Base-by-base conservation (phyloP, 2,113 vertebrate genomes). In the Sclerurus mexicanus region DNA sequence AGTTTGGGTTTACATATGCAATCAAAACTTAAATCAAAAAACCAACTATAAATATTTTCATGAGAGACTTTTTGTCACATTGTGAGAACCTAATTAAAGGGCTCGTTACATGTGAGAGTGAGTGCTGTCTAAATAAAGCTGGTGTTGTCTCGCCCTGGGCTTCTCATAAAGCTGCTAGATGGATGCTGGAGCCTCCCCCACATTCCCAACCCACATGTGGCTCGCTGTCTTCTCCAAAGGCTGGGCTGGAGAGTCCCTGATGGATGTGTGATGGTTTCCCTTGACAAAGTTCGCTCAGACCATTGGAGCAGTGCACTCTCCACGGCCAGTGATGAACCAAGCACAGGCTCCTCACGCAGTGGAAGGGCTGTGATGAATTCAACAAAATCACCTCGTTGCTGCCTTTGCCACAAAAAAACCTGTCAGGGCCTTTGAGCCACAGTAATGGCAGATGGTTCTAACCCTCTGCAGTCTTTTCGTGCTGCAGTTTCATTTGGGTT, bases 21-120 rank as follows among this genome's bases (percentile, higher is more conserved):
- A 91, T 30, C 69, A 77, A 64, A 72, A 84, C 87, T 90, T 44
- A 63, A 81, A 90, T 64, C 58, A 4, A 95, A 95, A 95, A 91
- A 53, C 74, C 33, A 87, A 81, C 94, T 66, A 93, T 95, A 95
- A 96, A 97, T 85, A 92, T 27, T 87, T 92, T 85, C 82, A 92
- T 59, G 49, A 62, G 10, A 28, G n/a, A n/a, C 44, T 89, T 92
- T 62, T 58, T 60, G 72, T 66, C 87, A 77, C 84, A 68, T 80
- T 14, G 16, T 81, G 37, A 39, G 94, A 20, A 37, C 58, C 93
- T 93, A 85, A 96, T 95, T 96, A 91, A 94, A 76, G 74, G 93
- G 59, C 53, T 80, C 17, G 1, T 50, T 85, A 58, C 60, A 74
- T n/a, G 39, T 30, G 23, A 71, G 56, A 79, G 76, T 47, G 85